phyloP scores from a whole-genome alignment of 2,888 invertebrate genomes.

The Chamaedrilus cognettii region DNA sequence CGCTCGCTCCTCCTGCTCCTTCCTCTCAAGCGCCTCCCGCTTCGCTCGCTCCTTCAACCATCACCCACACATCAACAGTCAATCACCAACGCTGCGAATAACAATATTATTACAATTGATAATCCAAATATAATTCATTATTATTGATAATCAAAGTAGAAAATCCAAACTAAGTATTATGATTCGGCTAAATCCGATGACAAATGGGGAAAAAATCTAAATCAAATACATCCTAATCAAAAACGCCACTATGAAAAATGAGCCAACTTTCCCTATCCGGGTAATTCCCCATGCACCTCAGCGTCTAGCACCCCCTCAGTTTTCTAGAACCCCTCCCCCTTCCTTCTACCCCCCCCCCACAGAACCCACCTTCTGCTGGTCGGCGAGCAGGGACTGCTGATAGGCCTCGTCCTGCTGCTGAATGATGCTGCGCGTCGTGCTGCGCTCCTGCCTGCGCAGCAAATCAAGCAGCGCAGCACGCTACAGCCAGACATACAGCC shows the following conservation, averaged over 20 bases:
- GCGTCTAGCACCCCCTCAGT: too few species aligned
- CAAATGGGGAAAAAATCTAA: too few species aligned
- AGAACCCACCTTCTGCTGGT: conserved; percentile 94
- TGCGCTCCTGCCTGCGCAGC: conserved; percentile 49
- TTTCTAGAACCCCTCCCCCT: too few species aligned
- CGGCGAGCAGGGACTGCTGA: conserved; percentile 83
- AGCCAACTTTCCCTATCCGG: too few species aligned
- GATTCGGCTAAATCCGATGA: too few species aligned
- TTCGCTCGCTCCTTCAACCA: conserved; percentile 61
- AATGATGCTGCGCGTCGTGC: conserved; percentile 78
- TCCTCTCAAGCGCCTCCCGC: conserved; percentile 59
- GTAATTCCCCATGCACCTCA: too few species aligned
- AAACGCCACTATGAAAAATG: too few species aligned
- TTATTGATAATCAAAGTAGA: not conserved
- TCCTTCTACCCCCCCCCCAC: too few species aligned
- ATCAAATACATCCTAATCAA: too few species aligned
- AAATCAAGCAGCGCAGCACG: too few species aligned
- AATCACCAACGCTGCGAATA: not conserved
- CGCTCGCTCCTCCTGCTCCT: conserved; percentile 13
- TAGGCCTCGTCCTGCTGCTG: conserved; percentile 94
- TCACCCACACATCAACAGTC: not conserved
- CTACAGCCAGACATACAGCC: too few species aligned
- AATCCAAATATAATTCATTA: not conserved
- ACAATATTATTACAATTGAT: not conserved
- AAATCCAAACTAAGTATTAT: too few species aligned